Conservation (phyloP, 2,888 invertebrate species). For the Theodoxus fluviatilis region DNA sequence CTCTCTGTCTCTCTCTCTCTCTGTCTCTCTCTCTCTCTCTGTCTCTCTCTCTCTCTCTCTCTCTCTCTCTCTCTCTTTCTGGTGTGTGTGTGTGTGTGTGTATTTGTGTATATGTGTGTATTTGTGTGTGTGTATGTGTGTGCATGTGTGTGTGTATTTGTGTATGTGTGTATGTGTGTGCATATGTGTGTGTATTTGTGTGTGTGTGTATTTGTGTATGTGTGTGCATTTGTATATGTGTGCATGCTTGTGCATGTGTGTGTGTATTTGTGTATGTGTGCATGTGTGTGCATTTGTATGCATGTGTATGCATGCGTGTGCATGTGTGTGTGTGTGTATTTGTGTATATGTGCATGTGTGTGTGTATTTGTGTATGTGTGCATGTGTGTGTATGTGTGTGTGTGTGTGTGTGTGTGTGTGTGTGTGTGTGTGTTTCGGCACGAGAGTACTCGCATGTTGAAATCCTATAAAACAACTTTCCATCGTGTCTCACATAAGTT, state of each 20-base stretch:
- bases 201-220: background rate
- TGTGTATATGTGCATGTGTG: background rate
- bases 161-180: constrained; percentile 15
- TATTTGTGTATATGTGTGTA: background rate
- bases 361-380: constrained; percentile 9
- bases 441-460: background rate
- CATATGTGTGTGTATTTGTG: constrained; percentile 1
- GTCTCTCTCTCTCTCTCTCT: constrained; percentile 13
- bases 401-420: constrained; percentile 9
- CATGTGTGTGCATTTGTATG: background rate
- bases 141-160: background rate
- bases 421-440: constrained; percentile 5
- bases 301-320: background rate
- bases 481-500: too few species aligned
- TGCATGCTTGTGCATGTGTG: constrained; percentile 7
- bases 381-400: background rate
- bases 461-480: too few species aligned
- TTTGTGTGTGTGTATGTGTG: background rate
- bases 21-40: constrained; percentile 11
- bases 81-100: background rate
- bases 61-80: background rate
- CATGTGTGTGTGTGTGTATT: background rate
- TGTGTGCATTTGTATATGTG: background rate
- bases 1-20: background rate
- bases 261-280: background rate